These are phyloP conservation scores for Catharus ustulatus DNA, from an alignment of 2,797 vertebrate species.

Conservation along the genomic window DNA sequence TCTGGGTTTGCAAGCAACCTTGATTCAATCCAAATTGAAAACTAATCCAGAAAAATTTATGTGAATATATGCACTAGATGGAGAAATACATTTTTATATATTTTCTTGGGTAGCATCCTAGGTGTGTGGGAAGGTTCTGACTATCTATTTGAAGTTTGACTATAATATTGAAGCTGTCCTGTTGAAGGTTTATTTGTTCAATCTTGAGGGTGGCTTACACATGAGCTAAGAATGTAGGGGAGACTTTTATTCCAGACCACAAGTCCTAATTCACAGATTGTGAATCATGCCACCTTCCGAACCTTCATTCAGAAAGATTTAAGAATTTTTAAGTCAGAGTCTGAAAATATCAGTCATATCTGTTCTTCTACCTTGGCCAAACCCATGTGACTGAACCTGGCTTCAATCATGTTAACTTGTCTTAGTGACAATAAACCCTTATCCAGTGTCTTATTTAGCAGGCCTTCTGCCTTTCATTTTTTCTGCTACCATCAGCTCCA, in stretches of 20 bases:
- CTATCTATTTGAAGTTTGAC: background rate
- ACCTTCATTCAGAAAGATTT: background rate
- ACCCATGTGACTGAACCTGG: background rate
- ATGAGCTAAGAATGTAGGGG: background rate
- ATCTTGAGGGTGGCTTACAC: background rate
- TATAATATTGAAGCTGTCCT: slow-evolving; percentile 11
- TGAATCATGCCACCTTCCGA: background rate
- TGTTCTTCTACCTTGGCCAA: background rate
- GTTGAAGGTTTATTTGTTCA: background rate
- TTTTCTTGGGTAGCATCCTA: background rate
- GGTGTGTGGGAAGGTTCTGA: background rate
- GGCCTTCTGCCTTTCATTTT: background rate
- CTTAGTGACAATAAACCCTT: background rate
- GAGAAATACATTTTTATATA: background rate
- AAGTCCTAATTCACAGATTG: background rate
- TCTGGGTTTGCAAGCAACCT: background rate
- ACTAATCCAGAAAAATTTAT: background rate
- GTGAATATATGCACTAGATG: background rate
- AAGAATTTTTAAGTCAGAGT: background rate
- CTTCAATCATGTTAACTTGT: background rate
- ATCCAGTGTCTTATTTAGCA: background rate
- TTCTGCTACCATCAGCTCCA: background rate
- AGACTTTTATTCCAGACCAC: background rate
- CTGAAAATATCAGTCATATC: background rate
- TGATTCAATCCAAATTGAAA: background rate